Percentiles rank a stretch among this genome's conserved stretches.
Conservation (phyloP, 2,797 vertebrate genomes). For the Rhinella marina region DNA sequence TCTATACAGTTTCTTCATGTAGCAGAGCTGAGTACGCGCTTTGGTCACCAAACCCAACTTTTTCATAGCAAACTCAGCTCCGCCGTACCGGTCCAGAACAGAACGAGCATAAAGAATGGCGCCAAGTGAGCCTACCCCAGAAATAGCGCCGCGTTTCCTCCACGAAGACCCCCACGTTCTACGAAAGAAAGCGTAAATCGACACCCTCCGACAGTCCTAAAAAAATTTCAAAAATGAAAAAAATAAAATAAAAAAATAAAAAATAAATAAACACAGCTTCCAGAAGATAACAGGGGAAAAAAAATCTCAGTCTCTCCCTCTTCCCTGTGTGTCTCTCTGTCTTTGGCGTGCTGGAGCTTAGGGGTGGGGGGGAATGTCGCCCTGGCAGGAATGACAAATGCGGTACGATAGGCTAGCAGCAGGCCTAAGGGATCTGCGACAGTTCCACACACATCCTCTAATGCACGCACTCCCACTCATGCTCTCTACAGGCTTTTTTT, state of each 20-base stretch:
- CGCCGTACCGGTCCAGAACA: not conserved
- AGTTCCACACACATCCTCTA: conserved; percentile 81
- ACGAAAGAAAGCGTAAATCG: conserved; percentile 69
- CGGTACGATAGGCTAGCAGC: conserved; percentile 80
- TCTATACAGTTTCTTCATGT: too few relatives aligned
- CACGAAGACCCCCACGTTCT: conserved; percentile 73
- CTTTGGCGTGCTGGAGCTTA: conserved; percentile 75
- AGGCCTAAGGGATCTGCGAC: conserved; percentile 84
- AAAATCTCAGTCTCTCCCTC: conserved; percentile 73
- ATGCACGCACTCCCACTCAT: conserved; percentile 80
- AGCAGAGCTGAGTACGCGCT: not conserved
- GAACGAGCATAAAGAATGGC: conserved; percentile 66
- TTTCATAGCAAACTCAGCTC: not conserved
- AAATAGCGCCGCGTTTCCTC: conserved; percentile 72
- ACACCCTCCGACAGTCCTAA: conserved; percentile 73
- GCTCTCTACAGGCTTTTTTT: conserved; percentile 76
- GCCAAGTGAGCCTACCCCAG: conserved; percentile 69
- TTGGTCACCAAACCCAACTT: not conserved
- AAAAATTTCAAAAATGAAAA: conserved; percentile 8
- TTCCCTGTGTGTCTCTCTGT: conserved; percentile 73
- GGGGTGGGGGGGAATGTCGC: conserved; percentile 75
- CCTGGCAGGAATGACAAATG: conserved; percentile 80
- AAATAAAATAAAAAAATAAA: too few relatives aligned
- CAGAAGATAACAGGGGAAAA: conserved; percentile 70
- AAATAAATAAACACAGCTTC: conserved; percentile 61